phyloP scores from a whole-genome alignment of 2,113 vertebrate genomes.

The Edolisoma coerulescens region DNA sequence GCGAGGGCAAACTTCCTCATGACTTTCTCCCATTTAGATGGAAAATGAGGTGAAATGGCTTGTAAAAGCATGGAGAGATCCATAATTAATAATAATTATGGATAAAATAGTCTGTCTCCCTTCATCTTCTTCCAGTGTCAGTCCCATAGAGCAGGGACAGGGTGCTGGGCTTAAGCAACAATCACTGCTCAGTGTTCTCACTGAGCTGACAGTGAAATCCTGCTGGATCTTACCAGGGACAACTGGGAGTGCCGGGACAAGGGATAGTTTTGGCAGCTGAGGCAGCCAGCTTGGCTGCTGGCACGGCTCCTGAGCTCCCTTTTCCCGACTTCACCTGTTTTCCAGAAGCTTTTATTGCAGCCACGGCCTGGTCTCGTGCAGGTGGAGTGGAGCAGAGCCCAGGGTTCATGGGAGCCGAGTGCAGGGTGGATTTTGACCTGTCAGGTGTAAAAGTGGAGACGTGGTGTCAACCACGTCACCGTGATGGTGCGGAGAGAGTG shows the following conservation, averaged over 20 bases:
- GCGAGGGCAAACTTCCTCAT: rapidly evolving
- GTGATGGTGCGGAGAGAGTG: rapidly evolving
- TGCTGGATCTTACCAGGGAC: neutral
- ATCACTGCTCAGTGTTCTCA: rapidly evolving
- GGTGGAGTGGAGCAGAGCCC: neutral
- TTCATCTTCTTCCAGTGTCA: neutral
- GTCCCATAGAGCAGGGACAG: neutral
- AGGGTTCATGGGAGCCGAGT: rapidly evolving
- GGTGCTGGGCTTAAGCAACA: neutral
- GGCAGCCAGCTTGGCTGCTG: neutral
- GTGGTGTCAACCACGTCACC: rapidly evolving
- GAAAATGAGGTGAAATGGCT: neutral
- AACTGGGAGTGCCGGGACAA: neutral
- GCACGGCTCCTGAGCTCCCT: rapidly evolving
- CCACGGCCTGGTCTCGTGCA: rapidly evolving
- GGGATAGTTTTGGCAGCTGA: neutral
- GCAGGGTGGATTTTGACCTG: neutral
- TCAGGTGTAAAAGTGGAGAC: neutral
- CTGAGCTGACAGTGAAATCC: neutral
- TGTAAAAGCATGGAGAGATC: neutral
- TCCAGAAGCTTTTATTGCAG: neutral
- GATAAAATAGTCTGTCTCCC: neutral
- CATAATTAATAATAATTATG: neutral
- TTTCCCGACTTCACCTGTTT: neutral
- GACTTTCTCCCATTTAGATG: neutral